Evolutionary conservation across 2,888 invertebrate genomes (phyloP).

Genomic region (Dynastes grantii): DNA sequence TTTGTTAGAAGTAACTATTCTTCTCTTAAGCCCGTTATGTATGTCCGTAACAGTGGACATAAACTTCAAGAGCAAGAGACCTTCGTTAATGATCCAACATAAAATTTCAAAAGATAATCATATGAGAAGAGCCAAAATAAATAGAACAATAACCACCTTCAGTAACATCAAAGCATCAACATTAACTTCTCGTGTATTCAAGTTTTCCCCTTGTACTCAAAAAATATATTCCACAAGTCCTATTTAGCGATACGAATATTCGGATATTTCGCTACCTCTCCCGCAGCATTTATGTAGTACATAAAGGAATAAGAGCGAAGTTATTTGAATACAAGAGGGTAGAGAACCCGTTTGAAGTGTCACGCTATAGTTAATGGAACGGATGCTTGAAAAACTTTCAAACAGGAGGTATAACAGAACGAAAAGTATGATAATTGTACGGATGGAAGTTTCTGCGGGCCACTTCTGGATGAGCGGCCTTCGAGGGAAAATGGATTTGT

Average conservation of each 20-base stretch:
- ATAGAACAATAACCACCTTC: no score
- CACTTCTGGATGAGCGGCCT: slow-evolving; percentile 28
- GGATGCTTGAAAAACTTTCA: slow-evolving; percentile 28
- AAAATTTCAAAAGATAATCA: no score
- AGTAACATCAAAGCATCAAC: no score
- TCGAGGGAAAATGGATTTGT: slow-evolving; percentile 38
- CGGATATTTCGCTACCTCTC: background rate
- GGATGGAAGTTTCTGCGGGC: slow-evolving; percentile 37
- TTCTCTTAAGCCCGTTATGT: no score
- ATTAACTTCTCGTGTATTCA: no score
- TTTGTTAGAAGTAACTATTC: no score
- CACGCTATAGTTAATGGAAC: slow-evolving; percentile 24
- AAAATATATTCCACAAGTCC: background rate
- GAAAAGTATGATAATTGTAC: slow-evolving; percentile 38
- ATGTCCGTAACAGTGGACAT: no score
- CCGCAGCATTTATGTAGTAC: background rate
- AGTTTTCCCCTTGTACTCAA: no score
- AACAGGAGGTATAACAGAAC: slow-evolving; percentile 26
- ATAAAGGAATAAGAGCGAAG: background rate
- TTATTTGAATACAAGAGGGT: slow-evolving; percentile 15
- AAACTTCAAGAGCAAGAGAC: no score
- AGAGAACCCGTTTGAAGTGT: slow-evolving; percentile 8
- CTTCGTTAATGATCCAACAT: no score
- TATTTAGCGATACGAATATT: background rate
- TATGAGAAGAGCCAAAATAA: no score